A percentile compares a stretch with the other conserved stretches of the same genome.
Conservation (phyloP, 64 coral and sea anemone genomes). For the Montipora cactus region DNA sequence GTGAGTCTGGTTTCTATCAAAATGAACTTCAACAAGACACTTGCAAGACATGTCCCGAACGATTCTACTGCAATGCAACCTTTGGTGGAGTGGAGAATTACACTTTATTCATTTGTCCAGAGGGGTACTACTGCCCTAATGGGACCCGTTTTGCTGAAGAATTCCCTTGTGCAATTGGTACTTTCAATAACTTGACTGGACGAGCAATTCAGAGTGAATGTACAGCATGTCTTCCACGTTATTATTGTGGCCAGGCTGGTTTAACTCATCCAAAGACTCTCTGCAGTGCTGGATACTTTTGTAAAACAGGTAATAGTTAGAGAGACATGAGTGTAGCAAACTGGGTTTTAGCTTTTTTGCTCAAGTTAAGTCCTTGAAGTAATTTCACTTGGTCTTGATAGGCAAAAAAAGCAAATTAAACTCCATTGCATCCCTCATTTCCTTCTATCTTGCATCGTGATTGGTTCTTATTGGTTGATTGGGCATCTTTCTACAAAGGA, state of each 20-base stretch:
- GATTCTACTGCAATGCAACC: slow-evolving; percentile 96
- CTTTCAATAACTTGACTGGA: slow-evolving; percentile 84
- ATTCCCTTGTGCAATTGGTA: slow-evolving; percentile 86
- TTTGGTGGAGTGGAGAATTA: slow-evolving; percentile 81
- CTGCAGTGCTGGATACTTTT: slow-evolving; percentile 88
- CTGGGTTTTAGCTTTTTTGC: too few species aligned
- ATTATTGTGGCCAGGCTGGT: slow-evolving; percentile 88
- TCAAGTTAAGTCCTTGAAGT: too few species aligned
- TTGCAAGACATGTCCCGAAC: slow-evolving; percentile 84
- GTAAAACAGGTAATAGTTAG: slow-evolving; percentile 68
- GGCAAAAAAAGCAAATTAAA: too few species aligned
- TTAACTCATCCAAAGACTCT: slow-evolving; percentile 75
- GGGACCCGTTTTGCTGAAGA: slow-evolving; percentile 82
- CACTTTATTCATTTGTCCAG: slow-evolving; percentile 68
- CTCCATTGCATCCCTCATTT: too few species aligned
- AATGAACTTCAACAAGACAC: slow-evolving; percentile 65
- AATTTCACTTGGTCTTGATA: too few species aligned
- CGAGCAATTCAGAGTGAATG: slow-evolving; percentile 85
- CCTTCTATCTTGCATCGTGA: too few species aligned
- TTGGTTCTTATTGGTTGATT: too few species aligned
- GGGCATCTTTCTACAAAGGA: too few species aligned
- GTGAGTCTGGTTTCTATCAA: slow-evolving; percentile 92
- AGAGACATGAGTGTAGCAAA: too few species aligned
- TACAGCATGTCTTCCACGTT: slow-evolving; percentile 78
- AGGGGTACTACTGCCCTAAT: slow-evolving; percentile 92